Evolutionary conservation across 2,888 invertebrate genomes (phyloP), one percentile per base, ranked within the genome.

Genomic region (Pycnomerus fuliginosus): DNA sequence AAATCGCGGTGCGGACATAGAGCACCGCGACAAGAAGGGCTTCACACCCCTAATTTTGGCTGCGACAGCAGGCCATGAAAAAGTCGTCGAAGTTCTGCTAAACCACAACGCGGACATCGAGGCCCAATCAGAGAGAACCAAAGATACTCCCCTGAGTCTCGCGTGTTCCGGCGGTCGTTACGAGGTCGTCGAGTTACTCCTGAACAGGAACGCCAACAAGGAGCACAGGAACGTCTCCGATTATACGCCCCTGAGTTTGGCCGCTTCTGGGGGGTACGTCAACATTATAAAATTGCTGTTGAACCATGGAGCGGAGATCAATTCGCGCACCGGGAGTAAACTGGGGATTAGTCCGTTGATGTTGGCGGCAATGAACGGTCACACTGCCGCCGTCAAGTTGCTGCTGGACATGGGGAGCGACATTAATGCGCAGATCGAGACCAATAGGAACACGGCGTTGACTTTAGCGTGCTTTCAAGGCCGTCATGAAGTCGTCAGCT

Each of bases 381-480:
- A 94, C 68, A 87, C 88, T 65, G 90, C 92, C 47, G 97, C 97
- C 27, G 98, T 98, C 28, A 89, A 92, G 64, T 75, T 98, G 49
- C 78, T 99, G 43, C 79, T 99, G 44, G 98, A 99, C 73, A 93
- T 93, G 84, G 98, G 98, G 54, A 95, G 95, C 63, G 99, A 99
- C 72, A 99, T 99, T 62, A 99, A 99, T 77, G 98, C 99, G 54
- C 95, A 95, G 78, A 99, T 99, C 62, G 99, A 99, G 77, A 99
- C 99, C 25, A 99, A 99, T 74, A 81, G 97, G 43, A 99, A 99
- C 74, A 99, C 99, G 15, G 99, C 99, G 16, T 79, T 99, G 57
- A 99, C 98, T 22, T 80, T 99, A 58, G 99, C 99, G 22, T 98
- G 98, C 75, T 98, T 99, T 76, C 98, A 98, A 83, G 98, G 99